Percentiles rank a stretch among this genome's conserved stretches.
These are phyloP conservation scores for Synanthedon myopaeformis DNA, from an alignment of 2,888 invertebrate genomes.

Conservation along the genomic window DNA sequence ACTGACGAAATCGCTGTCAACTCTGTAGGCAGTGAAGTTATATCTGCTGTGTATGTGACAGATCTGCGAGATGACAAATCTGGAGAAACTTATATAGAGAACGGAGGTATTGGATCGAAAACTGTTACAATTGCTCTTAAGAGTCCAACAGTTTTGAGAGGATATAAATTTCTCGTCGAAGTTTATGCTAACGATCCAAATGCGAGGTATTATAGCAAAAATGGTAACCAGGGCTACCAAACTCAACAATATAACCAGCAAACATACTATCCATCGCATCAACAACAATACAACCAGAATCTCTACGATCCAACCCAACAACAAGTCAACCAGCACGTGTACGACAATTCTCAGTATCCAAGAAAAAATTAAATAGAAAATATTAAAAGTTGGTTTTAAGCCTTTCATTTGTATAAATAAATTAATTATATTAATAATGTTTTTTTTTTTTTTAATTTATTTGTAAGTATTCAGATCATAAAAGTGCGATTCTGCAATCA, in stretches of 20 bases:
- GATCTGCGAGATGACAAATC: conserved; percentile 46
- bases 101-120: conserved; percentile 42
- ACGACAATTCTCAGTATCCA: conserved; percentile 24
- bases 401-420: conserved; percentile 2
- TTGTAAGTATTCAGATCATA: background rate
- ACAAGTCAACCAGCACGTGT: conserved; percentile 4
- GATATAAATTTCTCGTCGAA: conserved; percentile 48
- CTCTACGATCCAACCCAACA: too few species aligned
- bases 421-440: conserved; percentile 1
- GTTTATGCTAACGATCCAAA: conserved; percentile 34
- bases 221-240: conserved; percentile 9
- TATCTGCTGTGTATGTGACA: conserved; percentile 40
- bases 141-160: conserved; percentile 45
- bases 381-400: too few species aligned
- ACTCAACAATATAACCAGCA: background rate
- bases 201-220: conserved; percentile 26
- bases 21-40: conserved; percentile 34
- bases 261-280: too few species aligned
- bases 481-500: too few species aligned
- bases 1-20: conserved; percentile 39
- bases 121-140: conserved; percentile 43
- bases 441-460: conserved; percentile 1
- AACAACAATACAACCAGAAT: too few species aligned
- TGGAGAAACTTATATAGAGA: conserved; percentile 40
- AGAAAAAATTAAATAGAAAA: conserved; percentile 30